Base-by-base conservation (phyloP, 1,140 invertebrate species). In the Teleogryllus occipitalis region DNA sequence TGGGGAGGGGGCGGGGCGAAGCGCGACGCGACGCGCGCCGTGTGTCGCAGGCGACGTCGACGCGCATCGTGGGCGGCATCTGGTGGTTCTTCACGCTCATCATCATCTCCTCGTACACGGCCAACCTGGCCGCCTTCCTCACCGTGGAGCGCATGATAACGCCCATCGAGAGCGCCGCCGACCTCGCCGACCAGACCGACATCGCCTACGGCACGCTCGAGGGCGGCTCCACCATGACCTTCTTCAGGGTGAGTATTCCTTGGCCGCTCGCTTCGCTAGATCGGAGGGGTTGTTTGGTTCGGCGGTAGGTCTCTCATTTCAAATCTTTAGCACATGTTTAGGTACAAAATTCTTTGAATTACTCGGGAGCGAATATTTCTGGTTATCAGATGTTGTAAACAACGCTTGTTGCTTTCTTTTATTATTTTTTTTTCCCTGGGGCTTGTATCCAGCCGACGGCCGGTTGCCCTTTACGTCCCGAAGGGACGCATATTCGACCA, bases 31-130 rank as follows among this genome's bases (percentile, higher is more conserved):
- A 65, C 10, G 54, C 10, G 54, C 54, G 54, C 2, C 18, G 54
- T 65, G 10, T 65, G 54, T 82, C 80, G 46, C 86, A 97, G 94
- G 96, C 97, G 18, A 96, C 96, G 14, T 97, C 96, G 6, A 98
- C 97, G 6, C 88, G 97, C 80, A 96, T 98, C 83, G 95, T 98
- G 15, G 95, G 96, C 14, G 95, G 95, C 8, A 98, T 98, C 81
- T 99, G 98, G 98, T 99, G 97, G 96, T 98, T 99, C 87, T 99
- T 99, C 87, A 99, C 97, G 0, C 89, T 99, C 21, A 99, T 99
- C 84, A 98, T 99, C 84, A 97, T 99, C 80, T 98, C 97, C 0
- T 98, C 97, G 22, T 98, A 98, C 86, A 99, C 98, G 3, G 98
- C 98, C 14, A 99, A 99, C 88, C 87, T 99, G 81, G 94, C 94